Conservation (phyloP, 1,140 invertebrate species). For the Arion vulgaris region DNA sequence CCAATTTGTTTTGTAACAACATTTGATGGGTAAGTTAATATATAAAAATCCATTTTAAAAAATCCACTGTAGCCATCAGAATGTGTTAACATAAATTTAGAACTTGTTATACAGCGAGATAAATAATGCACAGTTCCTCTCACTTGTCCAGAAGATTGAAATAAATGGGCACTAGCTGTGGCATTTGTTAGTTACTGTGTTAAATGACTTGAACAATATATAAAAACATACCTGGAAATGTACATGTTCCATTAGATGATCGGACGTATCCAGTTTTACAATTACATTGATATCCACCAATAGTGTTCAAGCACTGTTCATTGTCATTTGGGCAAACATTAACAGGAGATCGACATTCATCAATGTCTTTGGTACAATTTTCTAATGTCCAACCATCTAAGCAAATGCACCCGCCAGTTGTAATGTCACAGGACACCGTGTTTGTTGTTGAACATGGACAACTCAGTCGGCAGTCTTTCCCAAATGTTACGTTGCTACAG, state of each 20-base stretch:
- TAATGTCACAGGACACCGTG: neutral
- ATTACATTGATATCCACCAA: neutral
- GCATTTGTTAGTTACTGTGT: no score
- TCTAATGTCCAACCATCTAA: neutral
- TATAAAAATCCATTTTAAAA: no score
- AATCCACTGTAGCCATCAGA: no score
- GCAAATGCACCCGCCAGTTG: neutral
- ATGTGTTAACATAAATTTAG: no score
- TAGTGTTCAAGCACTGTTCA: neutral
- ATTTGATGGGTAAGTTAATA: no score
- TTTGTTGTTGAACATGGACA: neutral
- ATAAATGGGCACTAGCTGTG: no score
- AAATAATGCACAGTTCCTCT: no score
- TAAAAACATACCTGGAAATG: no score
- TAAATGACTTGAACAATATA: no score
- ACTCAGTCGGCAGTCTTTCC: neutral
- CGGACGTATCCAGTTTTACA: neutral
- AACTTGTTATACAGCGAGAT: no score
- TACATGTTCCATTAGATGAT: neutral
- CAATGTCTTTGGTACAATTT: conserved; percentile 4
- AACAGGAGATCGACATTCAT: neutral
- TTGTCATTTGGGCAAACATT: neutral
- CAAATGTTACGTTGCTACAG: conserved; percentile 2
- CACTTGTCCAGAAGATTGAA: no score
- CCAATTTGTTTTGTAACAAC: no score